phyloP scores from a whole-genome alignment of 2,888 invertebrate species.

The Holacanthella duospinosa region DNA sequence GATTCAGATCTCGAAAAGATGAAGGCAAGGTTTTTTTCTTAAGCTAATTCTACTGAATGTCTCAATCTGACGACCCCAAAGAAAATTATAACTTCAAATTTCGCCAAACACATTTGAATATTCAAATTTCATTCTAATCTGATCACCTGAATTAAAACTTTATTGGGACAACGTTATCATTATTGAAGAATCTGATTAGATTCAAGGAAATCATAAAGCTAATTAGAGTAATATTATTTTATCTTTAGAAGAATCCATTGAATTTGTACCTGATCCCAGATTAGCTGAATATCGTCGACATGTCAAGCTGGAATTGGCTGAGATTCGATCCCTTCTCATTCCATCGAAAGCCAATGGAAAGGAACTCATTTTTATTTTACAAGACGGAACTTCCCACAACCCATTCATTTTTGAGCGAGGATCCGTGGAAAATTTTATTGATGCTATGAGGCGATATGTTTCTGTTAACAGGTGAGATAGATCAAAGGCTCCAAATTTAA shows the following conservation, averaged over 20 bases:
- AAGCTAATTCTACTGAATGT: no score
- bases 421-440: conserved; percentile 65
- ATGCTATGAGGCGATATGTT: conserved; percentile 46
- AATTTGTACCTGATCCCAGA: conserved; percentile 40
- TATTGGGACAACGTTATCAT: no score
- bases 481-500: conserved; percentile 37
- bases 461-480: conserved; percentile 52
- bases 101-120: background rate
- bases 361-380: conserved; percentile 54
- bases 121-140: no score
- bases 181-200: no score
- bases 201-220: no score
- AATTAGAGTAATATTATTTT: no score
- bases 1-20: conserved; percentile 23
- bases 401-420: conserved; percentile 80
- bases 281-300: conserved; percentile 34
- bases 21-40: conserved; percentile 1
- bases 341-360: conserved; percentile 21
- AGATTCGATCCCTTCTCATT: conserved; percentile 31
- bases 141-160: background rate
- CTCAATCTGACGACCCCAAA: no score
- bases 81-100: background rate
- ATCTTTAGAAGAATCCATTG: conserved; percentile 37
- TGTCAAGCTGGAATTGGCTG: conserved; percentile 34
- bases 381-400: conserved; percentile 60